Evolutionary conservation across 2,888 invertebrate species (phyloP).

Genomic region (Drosophila pegasa): DNA sequence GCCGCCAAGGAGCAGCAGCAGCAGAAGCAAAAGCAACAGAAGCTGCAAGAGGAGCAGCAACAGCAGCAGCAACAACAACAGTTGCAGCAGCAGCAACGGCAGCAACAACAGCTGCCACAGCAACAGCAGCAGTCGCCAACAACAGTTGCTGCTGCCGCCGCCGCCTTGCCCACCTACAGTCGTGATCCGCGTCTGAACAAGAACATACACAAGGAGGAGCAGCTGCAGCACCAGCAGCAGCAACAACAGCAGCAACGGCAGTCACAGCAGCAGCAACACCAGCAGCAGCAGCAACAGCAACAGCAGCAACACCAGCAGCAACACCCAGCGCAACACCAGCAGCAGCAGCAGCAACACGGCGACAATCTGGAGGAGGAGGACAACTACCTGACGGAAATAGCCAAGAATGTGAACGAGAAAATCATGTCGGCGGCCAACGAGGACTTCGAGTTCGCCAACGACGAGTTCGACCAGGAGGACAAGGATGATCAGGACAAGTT

Average conservation of each 20-base stretch:
- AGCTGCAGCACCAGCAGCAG: constrained; percentile 21
- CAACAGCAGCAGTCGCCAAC: constrained; percentile 7
- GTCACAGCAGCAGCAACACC: constrained; percentile 9
- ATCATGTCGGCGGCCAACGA: constrained; percentile 83
- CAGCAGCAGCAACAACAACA: constrained; percentile 43
- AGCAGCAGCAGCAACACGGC: constrained; percentile 15
- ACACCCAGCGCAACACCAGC: constrained; percentile 4
- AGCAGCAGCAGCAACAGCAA: not conserved
- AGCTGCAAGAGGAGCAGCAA: not conserved
- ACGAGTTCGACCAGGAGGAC: constrained; percentile 82
- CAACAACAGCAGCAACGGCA: constrained; percentile 4
- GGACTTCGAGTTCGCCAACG: constrained; percentile 83
- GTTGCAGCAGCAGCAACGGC: constrained; percentile 4
- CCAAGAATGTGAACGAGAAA: constrained; percentile 84
- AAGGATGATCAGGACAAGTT: constrained; percentile 59
- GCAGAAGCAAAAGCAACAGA: constrained; percentile 10
- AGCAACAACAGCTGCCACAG: not conserved
- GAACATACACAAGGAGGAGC: constrained; percentile 79
- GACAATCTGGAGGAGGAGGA: constrained; percentile 81
- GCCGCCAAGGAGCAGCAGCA: constrained; percentile 65
- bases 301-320: constrained; percentile 14
- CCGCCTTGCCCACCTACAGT: constrained; percentile 65
- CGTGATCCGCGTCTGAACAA: constrained; percentile 84
- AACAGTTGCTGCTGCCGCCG: constrained; percentile 1
- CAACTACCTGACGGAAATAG: constrained; percentile 84